Conservation (phyloP, 2,797 vertebrate genomes). For the Myoxocephalus aenaeus region DNA sequence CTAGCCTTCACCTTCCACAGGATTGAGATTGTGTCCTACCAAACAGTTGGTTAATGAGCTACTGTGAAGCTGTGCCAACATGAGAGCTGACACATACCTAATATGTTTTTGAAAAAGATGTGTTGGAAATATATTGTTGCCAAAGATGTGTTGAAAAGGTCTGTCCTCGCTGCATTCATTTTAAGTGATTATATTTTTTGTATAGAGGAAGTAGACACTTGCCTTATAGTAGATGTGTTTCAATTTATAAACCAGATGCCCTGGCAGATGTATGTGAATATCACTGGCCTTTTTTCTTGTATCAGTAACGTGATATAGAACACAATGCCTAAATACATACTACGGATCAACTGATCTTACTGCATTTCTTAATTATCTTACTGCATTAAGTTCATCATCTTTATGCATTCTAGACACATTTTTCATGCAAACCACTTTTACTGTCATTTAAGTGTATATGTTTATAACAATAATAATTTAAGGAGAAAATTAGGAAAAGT, state of each 20-base stretch:
- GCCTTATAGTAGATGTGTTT: conserved; percentile 35
- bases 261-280: conserved; percentile 36
- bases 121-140: conserved; percentile 35
- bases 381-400: neutral
- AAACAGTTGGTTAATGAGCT: conserved; percentile 82
- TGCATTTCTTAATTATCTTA: neutral
- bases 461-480: neutral
- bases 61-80: conserved; percentile 72
- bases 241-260: conserved; percentile 45
- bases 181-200: conserved; percentile 45
- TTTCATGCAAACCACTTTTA: conserved; percentile 11
- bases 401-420: conserved; percentile 4
- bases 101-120: conserved; percentile 64
- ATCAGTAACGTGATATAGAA: neutral
- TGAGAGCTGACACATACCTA: conserved; percentile 69
- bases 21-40: conserved; percentile 76
- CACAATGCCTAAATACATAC: conserved; percentile 7
- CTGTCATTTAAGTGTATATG: neutral
- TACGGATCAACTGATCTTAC: neutral
- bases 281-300: conserved; percentile 7
- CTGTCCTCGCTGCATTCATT: conserved; percentile 29
- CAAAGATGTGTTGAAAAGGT: conserved; percentile 47
- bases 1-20: conserved; percentile 76
- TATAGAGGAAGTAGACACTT: conserved; percentile 25
- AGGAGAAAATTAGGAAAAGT: neutral